phyloP scores from a whole-genome alignment of 2,888 invertebrate species.

The Platycnemis pennipes region DNA sequence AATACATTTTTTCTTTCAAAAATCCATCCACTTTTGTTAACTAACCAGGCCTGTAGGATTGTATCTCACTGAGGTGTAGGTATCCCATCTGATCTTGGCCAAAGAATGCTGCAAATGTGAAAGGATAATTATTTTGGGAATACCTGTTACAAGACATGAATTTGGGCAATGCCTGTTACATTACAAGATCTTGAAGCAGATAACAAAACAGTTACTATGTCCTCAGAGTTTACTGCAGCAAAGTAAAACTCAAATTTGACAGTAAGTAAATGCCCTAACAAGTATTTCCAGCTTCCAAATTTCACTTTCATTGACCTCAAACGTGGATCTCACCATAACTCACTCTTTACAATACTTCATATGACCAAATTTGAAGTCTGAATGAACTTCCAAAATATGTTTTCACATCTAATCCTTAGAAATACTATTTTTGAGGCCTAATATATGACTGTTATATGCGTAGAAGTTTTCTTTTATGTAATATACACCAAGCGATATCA shows the following conservation, averaged over 20 bases:
- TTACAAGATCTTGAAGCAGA: background rate
- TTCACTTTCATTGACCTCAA: too few relatives aligned
- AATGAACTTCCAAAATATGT: too few relatives aligned
- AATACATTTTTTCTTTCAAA: background rate
- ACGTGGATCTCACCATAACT: too few relatives aligned
- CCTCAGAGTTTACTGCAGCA: background rate
- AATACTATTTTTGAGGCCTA: too few relatives aligned
- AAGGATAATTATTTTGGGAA: background rate
- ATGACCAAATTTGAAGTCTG: too few relatives aligned
- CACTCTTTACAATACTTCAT: too few relatives aligned
- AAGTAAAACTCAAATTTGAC: background rate
- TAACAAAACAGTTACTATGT: background rate
- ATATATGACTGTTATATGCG: too few relatives aligned
- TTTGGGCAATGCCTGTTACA: background rate
- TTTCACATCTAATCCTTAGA: too few relatives aligned
- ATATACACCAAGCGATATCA: too few relatives aligned
- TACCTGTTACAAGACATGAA: background rate
- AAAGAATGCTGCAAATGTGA: slow-evolving; percentile 30
- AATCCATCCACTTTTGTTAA: background rate
- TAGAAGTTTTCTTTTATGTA: too few relatives aligned
- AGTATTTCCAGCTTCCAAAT: too few relatives aligned
- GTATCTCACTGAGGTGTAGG: background rate
- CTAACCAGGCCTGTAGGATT: slow-evolving; percentile 28
- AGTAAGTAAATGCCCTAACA: too few relatives aligned
- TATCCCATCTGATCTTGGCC: slow-evolving; percentile 5